Percentiles rank a stretch among this genome's conserved stretches.
phyloP scores from a whole-genome alignment of 2,113 vertebrate species.

The Lynx canadensis region DNA sequence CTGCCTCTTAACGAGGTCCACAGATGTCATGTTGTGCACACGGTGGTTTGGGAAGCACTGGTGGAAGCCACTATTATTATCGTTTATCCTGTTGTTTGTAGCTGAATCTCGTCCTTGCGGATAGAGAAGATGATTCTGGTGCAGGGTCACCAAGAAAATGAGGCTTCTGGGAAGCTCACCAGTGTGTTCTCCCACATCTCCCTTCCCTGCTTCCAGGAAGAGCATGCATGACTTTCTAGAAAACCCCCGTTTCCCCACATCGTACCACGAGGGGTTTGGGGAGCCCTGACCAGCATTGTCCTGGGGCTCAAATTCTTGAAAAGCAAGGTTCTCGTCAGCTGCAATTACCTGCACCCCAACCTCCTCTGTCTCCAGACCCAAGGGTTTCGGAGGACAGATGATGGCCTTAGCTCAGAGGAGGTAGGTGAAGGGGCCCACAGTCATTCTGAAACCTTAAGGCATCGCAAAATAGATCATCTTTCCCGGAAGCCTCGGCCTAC shows the following conservation, averaged over 20 bases:
- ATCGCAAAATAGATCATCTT: neutral
- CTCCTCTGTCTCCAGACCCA: neutral
- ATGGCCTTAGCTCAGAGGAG: neutral
- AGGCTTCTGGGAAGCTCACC: neutral
- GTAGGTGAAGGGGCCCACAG: neutral
- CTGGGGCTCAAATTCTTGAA: neutral
- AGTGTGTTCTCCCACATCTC: accelerated
- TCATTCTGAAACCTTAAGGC: conserved; percentile 66
- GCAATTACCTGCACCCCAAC: neutral
- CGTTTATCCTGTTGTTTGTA: neutral
- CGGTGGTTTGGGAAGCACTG: neutral
- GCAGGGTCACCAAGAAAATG: neutral
- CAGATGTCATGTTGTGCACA: neutral
- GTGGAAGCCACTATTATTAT: neutral
- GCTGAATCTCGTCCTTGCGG: neutral
- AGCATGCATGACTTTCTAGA: neutral
- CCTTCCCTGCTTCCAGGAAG: neutral
- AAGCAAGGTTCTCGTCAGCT: neutral
- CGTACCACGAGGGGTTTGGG: neutral
- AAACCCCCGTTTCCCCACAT: neutral
- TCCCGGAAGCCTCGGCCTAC: conserved; percentile 9
- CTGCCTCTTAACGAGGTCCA: neutral
- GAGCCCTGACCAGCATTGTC: neutral
- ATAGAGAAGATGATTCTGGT: neutral
- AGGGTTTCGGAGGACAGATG: neutral